These are phyloP conservation scores for Alligator sinensis DNA, from an alignment of 2,113 vertebrate genomes.

Conservation along the genomic window DNA sequence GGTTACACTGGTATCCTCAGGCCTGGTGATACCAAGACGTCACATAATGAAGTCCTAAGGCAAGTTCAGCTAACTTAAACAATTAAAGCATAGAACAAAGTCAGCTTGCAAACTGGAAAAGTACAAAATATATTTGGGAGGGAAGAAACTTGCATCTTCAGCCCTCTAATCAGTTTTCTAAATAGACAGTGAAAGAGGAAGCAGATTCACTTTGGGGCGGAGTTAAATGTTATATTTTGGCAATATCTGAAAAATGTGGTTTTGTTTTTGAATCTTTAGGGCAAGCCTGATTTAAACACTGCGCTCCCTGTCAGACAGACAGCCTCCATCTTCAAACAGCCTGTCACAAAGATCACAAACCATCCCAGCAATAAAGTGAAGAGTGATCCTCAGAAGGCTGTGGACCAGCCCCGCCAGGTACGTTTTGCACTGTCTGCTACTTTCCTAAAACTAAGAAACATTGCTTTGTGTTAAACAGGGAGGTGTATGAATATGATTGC, in stretches of 20 bases:
- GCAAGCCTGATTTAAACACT: conserved; percentile 97
- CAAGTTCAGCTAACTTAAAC: neutral
- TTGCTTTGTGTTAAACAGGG: neutral
- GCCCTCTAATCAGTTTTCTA: too few relatives aligned
- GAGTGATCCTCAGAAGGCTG: conserved; percentile 97
- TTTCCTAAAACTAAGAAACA: neutral
- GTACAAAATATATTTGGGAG: neutral
- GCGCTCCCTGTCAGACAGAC: conserved; percentile 97
- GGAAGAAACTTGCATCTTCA: neutral
- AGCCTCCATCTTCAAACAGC: conserved; percentile 98
- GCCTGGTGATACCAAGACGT: neutral
- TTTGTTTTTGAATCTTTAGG: conserved; percentile 74
- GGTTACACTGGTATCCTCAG: neutral
- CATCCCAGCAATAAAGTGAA: conserved; percentile 99
- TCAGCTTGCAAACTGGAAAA: neutral
- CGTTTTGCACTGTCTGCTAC: neutral
- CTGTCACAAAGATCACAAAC: conserved; percentile 98
- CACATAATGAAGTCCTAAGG: neutral
- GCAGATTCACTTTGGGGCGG: too few relatives aligned
- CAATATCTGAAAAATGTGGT: too few relatives aligned
- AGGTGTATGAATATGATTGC: neutral
- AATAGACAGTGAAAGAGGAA: neutral
- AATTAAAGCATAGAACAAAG: neutral
- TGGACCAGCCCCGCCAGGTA: conserved; percentile 98
- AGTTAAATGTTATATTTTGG: too few relatives aligned